Percentiles rank a stretch among this genome's conserved stretches.
These are phyloP conservation scores for Wasmannia auropunctata DNA, from an alignment of 1,140 invertebrate species.

Conservation along the genomic window DNA sequence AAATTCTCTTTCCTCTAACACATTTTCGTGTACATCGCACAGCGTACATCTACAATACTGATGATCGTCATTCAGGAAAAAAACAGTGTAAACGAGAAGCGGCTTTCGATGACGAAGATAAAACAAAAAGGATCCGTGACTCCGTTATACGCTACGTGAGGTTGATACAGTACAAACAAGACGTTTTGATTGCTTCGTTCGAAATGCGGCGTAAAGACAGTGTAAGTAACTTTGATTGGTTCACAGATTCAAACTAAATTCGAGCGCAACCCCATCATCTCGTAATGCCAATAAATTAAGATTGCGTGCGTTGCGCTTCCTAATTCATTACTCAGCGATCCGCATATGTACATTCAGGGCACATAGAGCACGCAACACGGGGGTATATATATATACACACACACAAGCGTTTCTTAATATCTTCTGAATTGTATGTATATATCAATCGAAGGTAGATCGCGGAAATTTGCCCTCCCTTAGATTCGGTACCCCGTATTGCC, in stretches of 20 bases:
- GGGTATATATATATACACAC: too few relatives aligned
- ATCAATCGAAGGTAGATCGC: not conserved
- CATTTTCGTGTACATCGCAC: conserved; percentile 69
- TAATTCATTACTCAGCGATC: conserved; percentile 4
- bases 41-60: conserved; percentile 76
- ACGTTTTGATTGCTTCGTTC: conserved; percentile 76
- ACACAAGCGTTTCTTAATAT: not conserved
- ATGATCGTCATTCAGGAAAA: conserved; percentile 59
- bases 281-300: conserved; percentile 60
- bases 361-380: not conserved
- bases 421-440: not conserved
- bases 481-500: not conserved
- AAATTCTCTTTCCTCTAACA: conserved; percentile 40
- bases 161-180: conserved; percentile 54
- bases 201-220: conserved; percentile 60
- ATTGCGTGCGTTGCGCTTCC: not conserved
- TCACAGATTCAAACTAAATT: conserved; percentile 61
- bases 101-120: conserved; percentile 29
- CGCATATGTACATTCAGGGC: conserved; percentile 22
- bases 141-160: conserved; percentile 25
- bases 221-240: conserved; percentile 76
- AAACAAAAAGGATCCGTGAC: not conserved
- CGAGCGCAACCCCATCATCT: conserved; percentile 26
- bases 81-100: conserved; percentile 46
- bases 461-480: not conserved